Evolutionary conservation across 1,140 invertebrate genomes (phyloP), one percentile per base, ranked within the genome.

Genomic region (Caenorhabditis brenneri): DNA sequence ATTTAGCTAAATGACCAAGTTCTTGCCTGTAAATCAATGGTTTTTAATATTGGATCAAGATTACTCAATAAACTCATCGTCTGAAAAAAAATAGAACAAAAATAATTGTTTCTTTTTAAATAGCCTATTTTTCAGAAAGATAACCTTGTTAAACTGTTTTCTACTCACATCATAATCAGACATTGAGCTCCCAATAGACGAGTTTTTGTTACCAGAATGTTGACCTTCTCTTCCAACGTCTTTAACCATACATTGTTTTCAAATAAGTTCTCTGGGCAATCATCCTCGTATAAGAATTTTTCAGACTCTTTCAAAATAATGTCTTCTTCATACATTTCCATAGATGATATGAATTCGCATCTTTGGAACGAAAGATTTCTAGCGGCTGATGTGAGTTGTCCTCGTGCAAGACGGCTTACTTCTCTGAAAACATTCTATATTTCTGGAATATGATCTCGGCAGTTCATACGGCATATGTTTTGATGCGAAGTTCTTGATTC

Each of bases 111-210:
- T n/a, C n/a, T n/a, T n/a, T n/a, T n/a, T n/a, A n/a, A n/a, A n/a
- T n/a, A n/a, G n/a, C n/a, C n/a, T n/a, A n/a, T n/a, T n/a, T n/a
- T n/a, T n/a, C n/a, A n/a, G n/a, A n/a, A n/a, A n/a, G n/a, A n/a
- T n/a, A n/a, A n/a, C n/a, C n/a, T n/a, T n/a, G n/a, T n/a, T n/a
- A n/a, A n/a, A n/a, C n/a, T n/a, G n/a, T n/a, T n/a, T n/a, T n/a
- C n/a, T n/a, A n/a, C 53, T 58, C 7, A 58, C 65, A 74, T 74
- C 65, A 74, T 74, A 10, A n/a, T 74, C 12, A 74, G 16, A n/a
- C 65, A 74, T 12, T 74, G 36, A 10, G 42, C 2, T 42, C 65
- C 65, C 1, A 74, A 10, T 9, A 22, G 36, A 1, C 65, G 33
- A 74, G 65, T 74, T 74, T 74, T 74, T 22, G n/a, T 24, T 36